Conservation (phyloP, 2,113 vertebrate genomes). For the Paracanthobrama guichenoti region DNA sequence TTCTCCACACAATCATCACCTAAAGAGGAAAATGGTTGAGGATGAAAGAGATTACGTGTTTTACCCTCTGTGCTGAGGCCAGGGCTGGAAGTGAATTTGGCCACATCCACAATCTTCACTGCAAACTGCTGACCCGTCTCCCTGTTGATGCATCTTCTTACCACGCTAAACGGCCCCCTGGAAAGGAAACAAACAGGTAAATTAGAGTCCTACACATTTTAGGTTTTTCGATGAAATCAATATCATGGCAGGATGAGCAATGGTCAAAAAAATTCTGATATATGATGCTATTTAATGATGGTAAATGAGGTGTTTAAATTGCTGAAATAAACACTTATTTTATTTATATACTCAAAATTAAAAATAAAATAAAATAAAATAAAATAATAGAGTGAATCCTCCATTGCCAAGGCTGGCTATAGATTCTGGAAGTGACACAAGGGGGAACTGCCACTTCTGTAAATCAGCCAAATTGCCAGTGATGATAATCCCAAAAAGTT, state of each 20-base stretch:
- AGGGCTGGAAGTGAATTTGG: constrained; percentile 98
- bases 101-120: constrained; percentile 98
- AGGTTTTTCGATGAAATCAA: background rate
- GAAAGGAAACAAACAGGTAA: background rate
- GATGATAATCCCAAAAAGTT: background rate
- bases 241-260: background rate
- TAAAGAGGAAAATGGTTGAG: background rate
- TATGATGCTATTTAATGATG: background rate
- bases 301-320: background rate
- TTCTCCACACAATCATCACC: background rate
- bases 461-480: too few species aligned
- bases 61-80: constrained; percentile 99
- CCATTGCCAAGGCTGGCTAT: too few species aligned
- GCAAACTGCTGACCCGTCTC: constrained; percentile 98
- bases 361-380: background rate
- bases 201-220: background rate
- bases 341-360: background rate
- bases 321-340: background rate
- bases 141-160: constrained; percentile 97
- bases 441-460: too few species aligned
- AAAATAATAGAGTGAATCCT: too few species aligned
- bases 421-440: too few species aligned
- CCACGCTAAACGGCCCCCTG: constrained; percentile 98
- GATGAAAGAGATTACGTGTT: constrained; percentile 34
- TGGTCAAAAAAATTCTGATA: background rate